Base-by-base conservation (phyloP, 2,888 invertebrate genomes). In the Margaritifera margaritifera region DNA sequence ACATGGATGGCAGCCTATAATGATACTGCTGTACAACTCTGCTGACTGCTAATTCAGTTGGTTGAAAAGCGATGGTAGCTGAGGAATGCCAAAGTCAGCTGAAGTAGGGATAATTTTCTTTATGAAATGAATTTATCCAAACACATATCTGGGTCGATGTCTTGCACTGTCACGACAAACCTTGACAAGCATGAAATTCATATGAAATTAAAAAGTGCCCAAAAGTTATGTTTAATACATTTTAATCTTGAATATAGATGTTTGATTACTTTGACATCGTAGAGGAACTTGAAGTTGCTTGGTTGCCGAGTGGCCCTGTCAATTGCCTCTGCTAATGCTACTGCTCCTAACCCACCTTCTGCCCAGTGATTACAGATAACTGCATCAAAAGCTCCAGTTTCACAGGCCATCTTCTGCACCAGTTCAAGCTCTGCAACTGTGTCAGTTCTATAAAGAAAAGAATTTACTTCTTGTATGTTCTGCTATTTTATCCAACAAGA, bases 341-440 rank as follows among this genome's bases (percentile, higher is more conserved):
- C 75, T 0, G 98, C 98, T 8, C 99, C 99, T 8, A 91, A 91
- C 8, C 99, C 98, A 62, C 99, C 99, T 72, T 94, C 77, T 3
- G 92, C 91, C 97, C 97, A 99, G 90, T 98, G 97, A 73, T 93
- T 93, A 87, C 96, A 95, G 24, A 96, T 90, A 0, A 97, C 94
- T 0, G 97, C 97, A 82, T 94, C 94, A 89, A 93, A 93, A 0
- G 99, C 99, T 6, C 99, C 99, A 78, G 93, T 93, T 79, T 93
- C 91, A 25, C 93, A 84, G 0, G 96, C 94, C 61, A 92, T 93
- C 71, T 93, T 89, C 85, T 93, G 93, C 0, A 99, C 93, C 58
- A 97, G 84, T 61, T 94, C 92, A 71, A 98, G 90, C 90, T 99
- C 99, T 0, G 94, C 93, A 71, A 92, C 89, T 0, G 97, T 94